phyloP scores from a whole-genome alignment of 2,888 invertebrate species.

The Aphelenchoides bicaudatus region DNA sequence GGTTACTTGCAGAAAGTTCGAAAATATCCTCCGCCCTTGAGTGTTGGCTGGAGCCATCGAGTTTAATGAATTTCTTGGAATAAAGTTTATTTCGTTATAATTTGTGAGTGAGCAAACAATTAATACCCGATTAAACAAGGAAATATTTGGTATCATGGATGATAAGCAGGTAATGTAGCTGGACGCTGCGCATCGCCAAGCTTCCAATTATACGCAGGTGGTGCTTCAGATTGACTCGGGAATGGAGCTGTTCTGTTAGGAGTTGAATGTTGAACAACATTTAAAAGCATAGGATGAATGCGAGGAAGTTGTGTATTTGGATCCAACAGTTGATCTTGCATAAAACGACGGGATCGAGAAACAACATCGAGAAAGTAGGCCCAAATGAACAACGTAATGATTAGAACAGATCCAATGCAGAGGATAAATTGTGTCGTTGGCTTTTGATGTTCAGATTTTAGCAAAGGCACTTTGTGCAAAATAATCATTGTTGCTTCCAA shows the following conservation, averaged over 20 bases:
- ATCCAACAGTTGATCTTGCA: slow-evolving; percentile 1
- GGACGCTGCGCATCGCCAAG: not conserved
- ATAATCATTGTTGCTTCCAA: slow-evolving; percentile 11
- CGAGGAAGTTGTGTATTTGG: not conserved
- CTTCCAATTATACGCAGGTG: slow-evolving; percentile 7
- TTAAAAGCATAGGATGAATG: no score
- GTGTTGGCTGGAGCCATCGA: not conserved
- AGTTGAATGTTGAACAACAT: not conserved
- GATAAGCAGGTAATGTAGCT: not conserved
- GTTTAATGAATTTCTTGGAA: not conserved
- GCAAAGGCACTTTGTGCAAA: slow-evolving; percentile 9
- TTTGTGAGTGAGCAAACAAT: not conserved
- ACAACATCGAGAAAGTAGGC: slow-evolving; percentile 7
- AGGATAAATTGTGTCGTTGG: slow-evolving; percentile 2
- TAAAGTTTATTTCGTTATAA: not conserved
- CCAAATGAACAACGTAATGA: slow-evolving; percentile 1
- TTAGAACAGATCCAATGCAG: not conserved
- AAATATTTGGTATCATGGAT: not conserved
- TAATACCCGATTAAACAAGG: not conserved
- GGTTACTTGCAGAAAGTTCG: slow-evolving; percentile 5
- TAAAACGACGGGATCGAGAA: not conserved
- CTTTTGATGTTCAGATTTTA: not conserved
- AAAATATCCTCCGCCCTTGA: slow-evolving; percentile 2
- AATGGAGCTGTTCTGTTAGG: not conserved
- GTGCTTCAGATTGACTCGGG: no score